A percentile compares a stretch with the other conserved stretches of the same genome.
Conservation (phyloP, 2,113 vertebrate genomes). For the Coryphaenoides rupestris region DNA sequence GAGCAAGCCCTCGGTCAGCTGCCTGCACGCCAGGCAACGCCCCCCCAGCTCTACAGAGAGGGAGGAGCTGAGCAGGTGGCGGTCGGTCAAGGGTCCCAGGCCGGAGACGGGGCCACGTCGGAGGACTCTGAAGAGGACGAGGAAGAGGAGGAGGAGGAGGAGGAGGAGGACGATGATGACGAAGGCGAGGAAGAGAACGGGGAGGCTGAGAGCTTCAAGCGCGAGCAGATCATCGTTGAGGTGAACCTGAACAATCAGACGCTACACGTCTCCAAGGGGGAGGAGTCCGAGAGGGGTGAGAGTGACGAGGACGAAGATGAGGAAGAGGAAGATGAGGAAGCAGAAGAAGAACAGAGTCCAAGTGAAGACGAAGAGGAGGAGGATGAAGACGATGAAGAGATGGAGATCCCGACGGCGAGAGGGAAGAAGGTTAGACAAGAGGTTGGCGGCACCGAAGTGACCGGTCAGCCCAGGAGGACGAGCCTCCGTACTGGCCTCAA, state of each 20-base stretch:
- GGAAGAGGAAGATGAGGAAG: constrained; percentile 73
- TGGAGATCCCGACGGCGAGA: constrained; percentile 77
- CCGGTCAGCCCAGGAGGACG: constrained; percentile 68
- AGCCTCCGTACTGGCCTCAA: constrained; percentile 69
- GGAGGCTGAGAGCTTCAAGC: constrained; percentile 88
- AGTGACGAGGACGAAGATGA: constrained; percentile 84
- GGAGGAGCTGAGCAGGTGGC: constrained; percentile 51
- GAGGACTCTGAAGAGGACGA: constrained; percentile 82
- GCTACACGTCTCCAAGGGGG: constrained; percentile 94
- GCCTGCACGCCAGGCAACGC: constrained; percentile 29
- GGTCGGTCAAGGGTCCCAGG: constrained; percentile 61
- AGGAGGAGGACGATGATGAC: constrained; percentile 79
- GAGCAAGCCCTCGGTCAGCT: constrained; percentile 50
- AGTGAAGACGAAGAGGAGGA: constrained; percentile 54
- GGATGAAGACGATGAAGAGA: constrained; percentile 75
- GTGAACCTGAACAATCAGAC: constrained; percentile 99
- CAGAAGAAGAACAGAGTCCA: constrained; percentile 55
- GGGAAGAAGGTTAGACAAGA: constrained; percentile 67
- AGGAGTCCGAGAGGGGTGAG: constrained; percentile 84
- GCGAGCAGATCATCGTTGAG: constrained; percentile 98
- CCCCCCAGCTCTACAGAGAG: constrained; percentile 84
- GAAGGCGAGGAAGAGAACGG: constrained; percentile 69
- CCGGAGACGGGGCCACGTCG: constrained; percentile 70
- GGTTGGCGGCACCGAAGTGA: constrained; percentile 3
- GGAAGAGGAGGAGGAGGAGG: constrained; percentile 74